phyloP scores from a whole-genome alignment of 2,113 vertebrate genomes.

The Apus apus region DNA sequence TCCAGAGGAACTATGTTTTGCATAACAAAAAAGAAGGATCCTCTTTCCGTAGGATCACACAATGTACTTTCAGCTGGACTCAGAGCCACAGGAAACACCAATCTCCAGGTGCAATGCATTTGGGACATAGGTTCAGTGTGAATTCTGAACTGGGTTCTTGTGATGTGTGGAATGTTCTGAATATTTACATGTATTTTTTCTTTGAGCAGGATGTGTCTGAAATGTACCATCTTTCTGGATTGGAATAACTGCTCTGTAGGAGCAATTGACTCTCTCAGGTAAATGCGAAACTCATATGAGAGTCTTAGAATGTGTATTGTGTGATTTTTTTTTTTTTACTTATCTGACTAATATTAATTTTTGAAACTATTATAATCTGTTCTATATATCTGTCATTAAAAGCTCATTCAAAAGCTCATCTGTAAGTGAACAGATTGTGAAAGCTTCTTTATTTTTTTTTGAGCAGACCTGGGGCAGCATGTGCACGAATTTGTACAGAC shows the following conservation, averaged over 20 bases:
- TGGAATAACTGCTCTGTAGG: not conserved
- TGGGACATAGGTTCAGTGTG: not conserved
- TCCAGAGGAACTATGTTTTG: not conserved
- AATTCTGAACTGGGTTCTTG: conserved; percentile 24
- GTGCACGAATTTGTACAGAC: not conserved
- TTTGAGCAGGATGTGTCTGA: not conserved
- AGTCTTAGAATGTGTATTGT: not conserved
- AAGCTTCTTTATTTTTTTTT: not conserved
- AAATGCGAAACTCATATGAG: not conserved
- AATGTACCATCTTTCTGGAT: not conserved
- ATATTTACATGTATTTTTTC: not conserved
- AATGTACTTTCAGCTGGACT: conserved; percentile 1
- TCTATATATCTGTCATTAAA: conserved; percentile 10
- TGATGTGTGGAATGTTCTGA: not conserved
- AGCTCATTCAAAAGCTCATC: not conserved
- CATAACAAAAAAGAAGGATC: not conserved
- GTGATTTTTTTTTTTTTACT: not conserved
- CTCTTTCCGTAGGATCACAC: not conserved
- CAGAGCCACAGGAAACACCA: not conserved
- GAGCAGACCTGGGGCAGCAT: not conserved
- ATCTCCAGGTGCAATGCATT: not conserved
- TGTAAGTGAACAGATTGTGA: not conserved
- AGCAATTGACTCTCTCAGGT: not conserved
- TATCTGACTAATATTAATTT: not conserved
- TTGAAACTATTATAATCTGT: not conserved